These are phyloP conservation scores for Epizoanthus ramosus DNA, from an alignment of 92 coral and sea anemone genomes.

Conservation along the genomic window DNA sequence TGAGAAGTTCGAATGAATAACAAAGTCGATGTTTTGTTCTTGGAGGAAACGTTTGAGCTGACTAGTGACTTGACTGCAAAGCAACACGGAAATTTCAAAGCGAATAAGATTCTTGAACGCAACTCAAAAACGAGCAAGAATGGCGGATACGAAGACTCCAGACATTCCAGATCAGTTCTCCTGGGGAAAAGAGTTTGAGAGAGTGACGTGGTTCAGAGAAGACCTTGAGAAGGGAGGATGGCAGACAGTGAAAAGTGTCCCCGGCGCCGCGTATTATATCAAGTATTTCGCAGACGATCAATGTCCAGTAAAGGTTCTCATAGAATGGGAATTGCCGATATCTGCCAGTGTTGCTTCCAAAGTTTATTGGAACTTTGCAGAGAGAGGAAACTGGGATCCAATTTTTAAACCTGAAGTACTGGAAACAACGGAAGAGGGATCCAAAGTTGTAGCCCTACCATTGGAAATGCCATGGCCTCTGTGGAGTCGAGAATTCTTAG, in stretches of 20 bases:
- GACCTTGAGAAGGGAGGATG: conserved; percentile 14
- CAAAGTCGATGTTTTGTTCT: no score
- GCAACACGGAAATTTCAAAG: no score
- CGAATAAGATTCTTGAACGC: no score
- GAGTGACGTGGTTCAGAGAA: background rate
- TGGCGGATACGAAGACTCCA: no score
- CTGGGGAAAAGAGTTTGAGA: background rate
- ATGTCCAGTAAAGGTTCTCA: background rate
- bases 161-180: background rate
- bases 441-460: background rate
- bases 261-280: background rate
- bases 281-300: background rate
- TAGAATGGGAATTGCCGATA: conserved; percentile 10
- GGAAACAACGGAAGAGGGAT: background rate
- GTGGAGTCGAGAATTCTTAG: background rate
- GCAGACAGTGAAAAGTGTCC: background rate
- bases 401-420: background rate
- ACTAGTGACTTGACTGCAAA: no score
- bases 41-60: no score
- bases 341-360: background rate
- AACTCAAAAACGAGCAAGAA: no score
- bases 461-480: background rate
- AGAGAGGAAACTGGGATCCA: background rate
- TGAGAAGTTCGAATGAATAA: no score
- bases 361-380: background rate